Percentiles rank a stretch among this genome's conserved stretches.
phyloP scores from a whole-genome alignment of 2,888 invertebrate genomes.

The Acleris sparsana region DNA sequence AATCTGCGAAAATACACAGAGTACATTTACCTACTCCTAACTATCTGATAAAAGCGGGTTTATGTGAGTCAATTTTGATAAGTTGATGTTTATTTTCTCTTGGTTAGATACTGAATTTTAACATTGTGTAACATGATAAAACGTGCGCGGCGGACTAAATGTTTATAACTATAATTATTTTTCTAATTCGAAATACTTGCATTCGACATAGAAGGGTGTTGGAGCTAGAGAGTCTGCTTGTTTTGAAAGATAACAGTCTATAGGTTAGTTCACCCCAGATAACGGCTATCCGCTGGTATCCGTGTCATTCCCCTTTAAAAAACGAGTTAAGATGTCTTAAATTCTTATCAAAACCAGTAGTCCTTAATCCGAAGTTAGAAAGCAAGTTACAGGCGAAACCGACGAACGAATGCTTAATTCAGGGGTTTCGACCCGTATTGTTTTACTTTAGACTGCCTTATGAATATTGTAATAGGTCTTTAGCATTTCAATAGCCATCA shows the following conservation, averaged over 20 bases:
- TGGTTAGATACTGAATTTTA: conserved; percentile 1
- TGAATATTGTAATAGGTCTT: conserved; percentile 31
- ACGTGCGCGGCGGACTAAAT: too few species aligned
- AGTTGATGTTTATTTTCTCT: conserved; percentile 14
- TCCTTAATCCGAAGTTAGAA: conserved; percentile 10
- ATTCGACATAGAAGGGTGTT: too few species aligned
- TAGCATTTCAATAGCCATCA: conserved; percentile 26
- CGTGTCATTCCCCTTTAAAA: too few species aligned
- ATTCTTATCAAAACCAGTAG: not conserved
- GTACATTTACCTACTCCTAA: conserved; percentile 4
- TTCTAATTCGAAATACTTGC: too few species aligned
- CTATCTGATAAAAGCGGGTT: conserved; percentile 27
- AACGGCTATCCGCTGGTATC: not conserved
- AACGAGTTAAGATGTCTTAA: not conserved
- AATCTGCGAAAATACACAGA: conserved; percentile 15
- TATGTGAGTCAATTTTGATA: conserved; percentile 23
- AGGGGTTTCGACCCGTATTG: conserved; percentile 31
- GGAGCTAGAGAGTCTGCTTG: not conserved
- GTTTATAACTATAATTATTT: too few species aligned
- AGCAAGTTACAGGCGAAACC: conserved; percentile 9
- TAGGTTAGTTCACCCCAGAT: conserved; percentile 4
- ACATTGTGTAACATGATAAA: not conserved
- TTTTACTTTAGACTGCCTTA: conserved; percentile 27
- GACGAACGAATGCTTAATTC: conserved; percentile 15
- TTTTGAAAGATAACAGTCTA: not conserved